phyloP scores from a whole-genome alignment of 1,140 invertebrate genomes.

The Piezodorus guildinii region DNA sequence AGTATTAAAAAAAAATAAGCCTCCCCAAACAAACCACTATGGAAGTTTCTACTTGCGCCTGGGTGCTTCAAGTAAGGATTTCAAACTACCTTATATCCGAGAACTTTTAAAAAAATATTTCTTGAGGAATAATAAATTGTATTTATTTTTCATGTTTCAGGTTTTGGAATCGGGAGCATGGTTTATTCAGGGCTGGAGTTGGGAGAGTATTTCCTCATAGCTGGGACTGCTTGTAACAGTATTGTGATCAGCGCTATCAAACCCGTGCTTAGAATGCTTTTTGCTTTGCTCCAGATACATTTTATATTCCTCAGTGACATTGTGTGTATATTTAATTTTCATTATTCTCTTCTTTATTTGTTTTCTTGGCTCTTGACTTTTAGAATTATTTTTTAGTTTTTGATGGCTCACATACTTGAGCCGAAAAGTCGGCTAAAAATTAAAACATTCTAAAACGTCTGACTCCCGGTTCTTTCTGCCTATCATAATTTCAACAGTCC shows the following conservation, averaged over 20 bases:
- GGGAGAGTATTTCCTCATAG: slow-evolving; percentile 45
- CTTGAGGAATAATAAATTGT: background rate
- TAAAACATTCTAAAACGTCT: too few relatives aligned
- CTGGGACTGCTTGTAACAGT: slow-evolving; percentile 42
- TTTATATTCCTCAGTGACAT: slow-evolving; percentile 56
- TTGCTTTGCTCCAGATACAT: slow-evolving; percentile 51
- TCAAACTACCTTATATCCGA: background rate
- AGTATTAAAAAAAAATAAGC: background rate
- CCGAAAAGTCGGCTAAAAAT: too few relatives aligned
- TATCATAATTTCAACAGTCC: too few relatives aligned
- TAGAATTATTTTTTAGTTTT: too few relatives aligned
- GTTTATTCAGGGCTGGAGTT: slow-evolving; percentile 56
- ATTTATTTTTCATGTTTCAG: slow-evolving; percentile 27
- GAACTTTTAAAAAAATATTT: background rate
- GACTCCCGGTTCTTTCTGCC: too few relatives aligned
- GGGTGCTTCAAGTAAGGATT: slow-evolving; percentile 42
- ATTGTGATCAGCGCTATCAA: slow-evolving; percentile 43
- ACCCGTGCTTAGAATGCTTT: slow-evolving; percentile 44
- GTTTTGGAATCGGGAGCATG: slow-evolving; percentile 54
- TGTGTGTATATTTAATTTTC: too few relatives aligned
- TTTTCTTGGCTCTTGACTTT: too few relatives aligned
- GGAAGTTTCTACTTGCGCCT: slow-evolving; percentile 70
- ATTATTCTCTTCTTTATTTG: too few relatives aligned
- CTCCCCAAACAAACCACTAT: slow-evolving; percentile 28
- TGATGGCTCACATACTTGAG: too few relatives aligned